These are phyloP conservation scores for Recurvirostra avosetta DNA, from an alignment of 2,113 vertebrate genomes.

Conservation along the genomic window DNA sequence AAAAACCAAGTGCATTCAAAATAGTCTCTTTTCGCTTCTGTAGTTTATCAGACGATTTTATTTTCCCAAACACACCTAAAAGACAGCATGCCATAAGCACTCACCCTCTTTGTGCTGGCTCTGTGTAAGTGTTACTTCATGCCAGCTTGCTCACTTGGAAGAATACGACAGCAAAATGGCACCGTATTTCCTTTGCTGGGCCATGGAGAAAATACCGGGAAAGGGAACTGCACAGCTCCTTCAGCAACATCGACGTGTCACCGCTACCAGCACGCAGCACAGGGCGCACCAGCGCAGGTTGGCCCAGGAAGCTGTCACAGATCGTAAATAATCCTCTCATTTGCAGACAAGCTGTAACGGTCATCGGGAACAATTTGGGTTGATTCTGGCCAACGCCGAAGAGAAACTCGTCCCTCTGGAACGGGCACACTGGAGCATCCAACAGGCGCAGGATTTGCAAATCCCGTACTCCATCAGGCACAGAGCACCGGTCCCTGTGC, in stretches of 20 bases:
- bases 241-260: fast-evolving
- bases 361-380: background rate
- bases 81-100: background rate
- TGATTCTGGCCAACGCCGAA: fast-evolving
- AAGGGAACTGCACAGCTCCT: background rate
- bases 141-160: background rate
- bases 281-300: background rate
- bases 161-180: background rate
- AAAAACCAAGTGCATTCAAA: background rate
- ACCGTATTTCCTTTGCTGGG: fast-evolving
- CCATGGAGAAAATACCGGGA: fast-evolving
- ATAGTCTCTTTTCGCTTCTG: background rate
- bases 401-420: background rate
- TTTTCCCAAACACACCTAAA: background rate
- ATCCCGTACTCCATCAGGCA: background rate
- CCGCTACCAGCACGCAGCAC: fast-evolving
- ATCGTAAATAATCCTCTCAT: background rate
- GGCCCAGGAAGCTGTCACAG: background rate
- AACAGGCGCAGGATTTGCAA: background rate
- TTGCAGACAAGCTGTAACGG: background rate
- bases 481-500: no score
- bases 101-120: background rate
- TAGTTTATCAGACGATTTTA: background rate
- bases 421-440: background rate
- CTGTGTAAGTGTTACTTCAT: fast-evolving